phyloP scores from a whole-genome alignment of 2,888 invertebrate genomes.

The Diaphora mendica region DNA sequence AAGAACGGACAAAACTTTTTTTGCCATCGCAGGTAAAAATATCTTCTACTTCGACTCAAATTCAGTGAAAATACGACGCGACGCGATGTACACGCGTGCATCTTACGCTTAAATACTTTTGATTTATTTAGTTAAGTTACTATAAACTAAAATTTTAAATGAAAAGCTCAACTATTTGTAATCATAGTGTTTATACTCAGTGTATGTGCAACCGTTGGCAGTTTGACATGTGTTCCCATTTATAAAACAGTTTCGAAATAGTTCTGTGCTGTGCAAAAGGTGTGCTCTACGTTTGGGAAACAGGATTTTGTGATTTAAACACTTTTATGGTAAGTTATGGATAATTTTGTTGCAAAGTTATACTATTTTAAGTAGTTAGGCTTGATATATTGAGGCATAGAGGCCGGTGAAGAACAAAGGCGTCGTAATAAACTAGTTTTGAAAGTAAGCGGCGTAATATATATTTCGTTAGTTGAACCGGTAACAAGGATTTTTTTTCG shows the following conservation, averaged over 20 bases:
- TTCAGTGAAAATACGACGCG: slow-evolving; percentile 78
- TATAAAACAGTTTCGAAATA: slow-evolving; percentile 57
- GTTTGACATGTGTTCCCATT: slow-evolving; percentile 55
- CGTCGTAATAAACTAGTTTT: slow-evolving; percentile 69
- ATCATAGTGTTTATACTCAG: slow-evolving; percentile 45
- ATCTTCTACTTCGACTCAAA: slow-evolving; percentile 67
- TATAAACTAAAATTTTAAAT: slow-evolving; percentile 48
- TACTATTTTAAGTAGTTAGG: slow-evolving; percentile 24
- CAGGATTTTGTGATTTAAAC: slow-evolving; percentile 66
- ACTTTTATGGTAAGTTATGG: slow-evolving; percentile 70
- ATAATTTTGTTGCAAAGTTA: slow-evolving; percentile 32
- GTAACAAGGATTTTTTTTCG: slow-evolving; percentile 61
- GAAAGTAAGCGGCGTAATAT: slow-evolving; percentile 66
- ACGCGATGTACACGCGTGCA: slow-evolving; percentile 58
- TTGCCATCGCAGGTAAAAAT: slow-evolving; percentile 83
- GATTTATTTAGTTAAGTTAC: slow-evolving; percentile 33
- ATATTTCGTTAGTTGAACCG: slow-evolving; percentile 55
- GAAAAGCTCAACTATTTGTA: slow-evolving; percentile 37
- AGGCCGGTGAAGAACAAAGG: slow-evolving; percentile 68
- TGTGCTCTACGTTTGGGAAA: slow-evolving; percentile 60
- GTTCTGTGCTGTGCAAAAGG: slow-evolving; percentile 68
- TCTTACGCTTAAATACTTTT: slow-evolving; percentile 23
- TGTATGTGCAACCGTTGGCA: slow-evolving; percentile 50
- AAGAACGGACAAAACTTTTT: slow-evolving; percentile 72
- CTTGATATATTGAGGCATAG: slow-evolving; percentile 38